Conservation (phyloP, 2,888 invertebrate species). For the Tinea semifulvella region DNA sequence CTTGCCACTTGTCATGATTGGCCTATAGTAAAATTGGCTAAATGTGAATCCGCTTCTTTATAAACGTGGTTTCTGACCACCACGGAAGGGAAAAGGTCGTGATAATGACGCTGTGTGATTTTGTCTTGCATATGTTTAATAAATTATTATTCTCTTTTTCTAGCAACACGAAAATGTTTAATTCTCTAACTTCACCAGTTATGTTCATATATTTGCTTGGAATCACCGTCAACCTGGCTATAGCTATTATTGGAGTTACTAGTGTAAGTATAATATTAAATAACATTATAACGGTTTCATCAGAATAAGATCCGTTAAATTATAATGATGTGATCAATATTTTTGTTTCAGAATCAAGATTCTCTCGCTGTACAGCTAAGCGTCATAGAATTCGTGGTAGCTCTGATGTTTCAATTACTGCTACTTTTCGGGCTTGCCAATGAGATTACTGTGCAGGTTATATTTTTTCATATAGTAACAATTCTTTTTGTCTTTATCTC, state of each 20-base stretch:
- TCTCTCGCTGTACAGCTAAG: slow-evolving; percentile 27
- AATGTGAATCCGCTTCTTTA: too few relatives aligned
- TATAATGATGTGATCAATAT: not conserved
- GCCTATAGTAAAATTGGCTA: too few relatives aligned
- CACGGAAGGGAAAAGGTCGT: too few relatives aligned
- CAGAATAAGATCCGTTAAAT: too few relatives aligned
- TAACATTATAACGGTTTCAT: too few relatives aligned
- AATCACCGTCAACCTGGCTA: slow-evolving; percentile 40
- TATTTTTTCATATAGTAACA: too few relatives aligned
- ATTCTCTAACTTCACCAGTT: slow-evolving; percentile 34
- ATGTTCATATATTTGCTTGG: slow-evolving; percentile 44
- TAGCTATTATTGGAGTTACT: slow-evolving; percentile 38
- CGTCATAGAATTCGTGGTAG: slow-evolving; percentile 24
- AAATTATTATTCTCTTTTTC: slow-evolving; percentile 19
- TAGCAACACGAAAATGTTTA: slow-evolving; percentile 30
- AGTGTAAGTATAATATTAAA: slow-evolving; percentile 32
- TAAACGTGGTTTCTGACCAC: too few relatives aligned
- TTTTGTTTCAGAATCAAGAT: not conserved
- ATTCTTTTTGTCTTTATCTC: too few relatives aligned
- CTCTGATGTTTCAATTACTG: slow-evolving; percentile 37
- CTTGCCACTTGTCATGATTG: too few relatives aligned
- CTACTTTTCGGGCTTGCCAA: slow-evolving; percentile 46
- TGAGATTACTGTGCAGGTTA: slow-evolving; percentile 39
- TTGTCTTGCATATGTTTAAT: not conserved
- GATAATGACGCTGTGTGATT: too few relatives aligned